phyloP scores from a whole-genome alignment of 2,113 vertebrate genomes.

The Hassar affinis region DNA sequence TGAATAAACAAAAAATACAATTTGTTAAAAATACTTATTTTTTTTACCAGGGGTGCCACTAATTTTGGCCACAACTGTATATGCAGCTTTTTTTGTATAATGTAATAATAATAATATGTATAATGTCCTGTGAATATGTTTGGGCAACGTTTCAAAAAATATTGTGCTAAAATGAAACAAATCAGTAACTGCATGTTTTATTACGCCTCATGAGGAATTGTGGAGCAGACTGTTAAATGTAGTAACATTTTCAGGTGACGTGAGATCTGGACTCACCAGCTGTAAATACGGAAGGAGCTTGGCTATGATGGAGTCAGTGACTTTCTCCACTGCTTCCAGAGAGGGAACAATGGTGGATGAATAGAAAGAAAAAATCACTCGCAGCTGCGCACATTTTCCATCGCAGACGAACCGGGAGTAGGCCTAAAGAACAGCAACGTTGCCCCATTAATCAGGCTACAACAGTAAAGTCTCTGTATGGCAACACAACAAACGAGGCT shows the following conservation, averaged over 20 bases:
- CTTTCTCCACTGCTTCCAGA: conserved; percentile 73
- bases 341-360: conserved; percentile 84
- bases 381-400: conserved; percentile 73
- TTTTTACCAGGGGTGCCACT: no score
- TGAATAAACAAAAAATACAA: no score
- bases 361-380: conserved; percentile 92
- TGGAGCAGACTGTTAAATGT: no score
- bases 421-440: conserved; percentile 66
- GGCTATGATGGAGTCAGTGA: conserved; percentile 81
- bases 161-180: not conserved
- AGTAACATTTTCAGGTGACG: not conserved
- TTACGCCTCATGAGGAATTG: no score
- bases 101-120: no score
- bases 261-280: conserved; percentile 72
- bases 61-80: no score
- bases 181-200: not conserved
- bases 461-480: not conserved
- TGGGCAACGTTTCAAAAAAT: not conserved
- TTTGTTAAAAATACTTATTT: no score
- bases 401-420: conserved; percentile 70
- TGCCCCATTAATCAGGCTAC: not conserved
- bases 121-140: no score
- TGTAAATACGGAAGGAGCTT: conserved; percentile 91
- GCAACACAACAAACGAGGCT: not conserved
- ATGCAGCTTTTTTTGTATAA: no score